Base-by-base conservation (phyloP, 1,140 invertebrate species). In the Drosophila arawakana region DNA sequence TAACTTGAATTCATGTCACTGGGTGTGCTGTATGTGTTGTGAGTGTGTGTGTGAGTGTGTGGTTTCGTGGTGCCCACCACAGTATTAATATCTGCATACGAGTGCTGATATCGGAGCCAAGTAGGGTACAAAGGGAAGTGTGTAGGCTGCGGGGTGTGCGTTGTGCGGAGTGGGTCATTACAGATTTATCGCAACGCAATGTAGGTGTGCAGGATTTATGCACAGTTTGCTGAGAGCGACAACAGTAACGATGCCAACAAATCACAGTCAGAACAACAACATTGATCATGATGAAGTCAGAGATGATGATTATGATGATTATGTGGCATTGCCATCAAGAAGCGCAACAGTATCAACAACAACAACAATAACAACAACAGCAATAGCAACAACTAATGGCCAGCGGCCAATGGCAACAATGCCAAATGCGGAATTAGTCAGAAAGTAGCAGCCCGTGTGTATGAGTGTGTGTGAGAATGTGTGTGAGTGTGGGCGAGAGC, bases 171-270 rank as follows among this genome's bases (percentile, higher is more conserved):
- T 52, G 61, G 37, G 73, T 80, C 84, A 84, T 88, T 88, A 88
- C 84, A 83, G 84, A 88, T 89, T 88, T 89, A 88, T 89, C 77
- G 77, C 84, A 88, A 70, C 77, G 88, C 82, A 75, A 73, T 88
- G 84, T 89, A 89, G 83, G 83, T 86, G 83, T 78, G 71, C 67
- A 83, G 80, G 83, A 88, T 89, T 89, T 88, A 88, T 88, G 83
- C 77, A 83, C 83, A 88, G 80, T 88, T 88, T 80, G 84, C 83
- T 88, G 77, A 78, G 83, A 86, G 83, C 83, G 84, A 86, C 83
- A 86, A 88, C 83, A 86, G 83, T 86, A 86, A 86, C 83, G 83
- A 86, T 74, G 84, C 76, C 83, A 86, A 86, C 83, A 86, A 86
- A 86, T 86, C 83, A 86, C 83, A 76, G 80, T 37, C 62, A 69